Percentiles rank a stretch among this genome's conserved stretches.
Conservation (phyloP, 30 jellyfish, hydroid and myxozoan genomes). For the Turritopsis dohrnii region DNA sequence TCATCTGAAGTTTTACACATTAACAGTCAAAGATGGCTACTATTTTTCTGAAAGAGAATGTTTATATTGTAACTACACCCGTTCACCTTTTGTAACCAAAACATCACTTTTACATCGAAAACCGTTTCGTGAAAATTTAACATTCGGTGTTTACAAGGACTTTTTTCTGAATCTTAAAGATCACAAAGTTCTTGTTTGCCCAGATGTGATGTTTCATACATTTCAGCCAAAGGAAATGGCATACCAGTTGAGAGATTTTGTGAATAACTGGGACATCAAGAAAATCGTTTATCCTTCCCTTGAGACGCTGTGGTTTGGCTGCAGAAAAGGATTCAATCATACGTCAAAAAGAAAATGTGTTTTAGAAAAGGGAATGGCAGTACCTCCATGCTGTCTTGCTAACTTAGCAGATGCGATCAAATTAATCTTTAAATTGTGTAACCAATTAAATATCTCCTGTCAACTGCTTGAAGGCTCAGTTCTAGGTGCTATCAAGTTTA, state of each 20-base stretch:
- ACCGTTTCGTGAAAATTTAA: conserved; percentile 29
- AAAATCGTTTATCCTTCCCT: conserved; percentile 36
- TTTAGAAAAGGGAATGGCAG: conserved; percentile 78
- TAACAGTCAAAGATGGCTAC: conserved; percentile 48
- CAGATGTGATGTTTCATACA: conserved; percentile 65
- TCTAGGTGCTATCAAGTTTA: conserved; percentile 77
- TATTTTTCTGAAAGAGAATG: conserved; percentile 52
- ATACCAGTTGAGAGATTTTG: conserved; percentile 30
- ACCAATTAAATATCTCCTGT: conserved; percentile 33
- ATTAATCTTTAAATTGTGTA: conserved; percentile 44
- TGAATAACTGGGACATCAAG: conserved; percentile 59
- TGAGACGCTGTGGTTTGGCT: conserved; percentile 61
- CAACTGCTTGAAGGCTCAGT: conserved; percentile 78
- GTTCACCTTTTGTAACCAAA: conserved; percentile 53
- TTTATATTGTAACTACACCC: conserved; percentile 45
- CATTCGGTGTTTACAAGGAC: conserved; percentile 64
- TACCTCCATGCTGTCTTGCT: conserved; percentile 93
- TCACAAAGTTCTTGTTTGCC: conserved; percentile 51
- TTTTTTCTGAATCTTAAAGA: conserved; percentile 48
- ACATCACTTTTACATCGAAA: conserved; percentile 17
- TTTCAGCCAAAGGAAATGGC: conserved; percentile 6
- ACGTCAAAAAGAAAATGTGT: conserved; percentile 39
- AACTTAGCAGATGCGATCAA: conserved; percentile 60
- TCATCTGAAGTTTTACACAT: conserved; percentile 40
- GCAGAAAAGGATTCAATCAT: conserved; percentile 38